A percentile compares a stretch with the other conserved stretches of the same genome.
These are phyloP conservation scores for Cephalotes varians DNA, from an alignment of 2,888 invertebrate species.

Conservation along the genomic window DNA sequence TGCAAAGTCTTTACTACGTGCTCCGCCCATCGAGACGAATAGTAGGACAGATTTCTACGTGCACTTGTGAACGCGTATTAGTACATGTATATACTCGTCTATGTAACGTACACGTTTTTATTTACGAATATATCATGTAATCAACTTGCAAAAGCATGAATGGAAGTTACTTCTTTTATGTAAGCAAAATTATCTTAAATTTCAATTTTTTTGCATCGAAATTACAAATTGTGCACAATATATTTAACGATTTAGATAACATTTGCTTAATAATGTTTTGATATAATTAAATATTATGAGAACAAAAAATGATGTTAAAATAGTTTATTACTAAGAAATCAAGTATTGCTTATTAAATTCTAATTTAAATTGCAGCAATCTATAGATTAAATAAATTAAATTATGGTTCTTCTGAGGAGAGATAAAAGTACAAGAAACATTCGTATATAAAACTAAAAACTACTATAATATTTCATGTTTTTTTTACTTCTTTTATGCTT, in stretches of 20 bases:
- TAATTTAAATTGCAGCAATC: neutral
- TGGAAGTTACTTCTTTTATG: neutral
- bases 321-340: neutral
- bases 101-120: neutral
- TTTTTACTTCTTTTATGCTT: neutral
- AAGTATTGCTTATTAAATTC: neutral
- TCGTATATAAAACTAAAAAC: neutral
- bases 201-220: neutral
- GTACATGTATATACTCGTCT: neutral
- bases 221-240: neutral
- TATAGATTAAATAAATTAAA: neutral
- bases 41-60: slow-evolving; percentile 65
- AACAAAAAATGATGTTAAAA: neutral
- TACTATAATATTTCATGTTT: neutral
- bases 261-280: neutral
- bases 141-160: slow-evolving; percentile 1
- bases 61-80: slow-evolving; percentile 7
- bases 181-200: neutral
- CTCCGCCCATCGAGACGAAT: slow-evolving; percentile 79
- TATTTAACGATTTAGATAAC: neutral
- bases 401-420: neutral
- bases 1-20: slow-evolving; percentile 81
- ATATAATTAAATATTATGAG: neutral
- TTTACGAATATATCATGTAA: neutral
- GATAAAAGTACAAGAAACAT: neutral